Evolutionary conservation across 2,113 vertebrate species (phyloP).

Genomic region (Tragelaphus buxtoni): DNA sequence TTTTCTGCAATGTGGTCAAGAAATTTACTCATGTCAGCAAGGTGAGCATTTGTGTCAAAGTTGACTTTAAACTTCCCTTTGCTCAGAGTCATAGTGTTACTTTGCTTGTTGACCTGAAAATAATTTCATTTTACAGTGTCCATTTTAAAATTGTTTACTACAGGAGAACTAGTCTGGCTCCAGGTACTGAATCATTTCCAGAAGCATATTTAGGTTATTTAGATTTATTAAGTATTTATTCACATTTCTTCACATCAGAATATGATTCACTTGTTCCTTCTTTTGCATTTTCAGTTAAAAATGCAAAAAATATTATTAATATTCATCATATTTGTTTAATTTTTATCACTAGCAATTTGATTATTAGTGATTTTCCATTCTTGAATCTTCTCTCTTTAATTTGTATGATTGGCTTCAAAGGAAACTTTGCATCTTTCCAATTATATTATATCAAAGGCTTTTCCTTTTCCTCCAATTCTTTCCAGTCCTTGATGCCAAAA

Average conservation of each 20-base stretch:
- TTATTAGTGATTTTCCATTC: not conserved
- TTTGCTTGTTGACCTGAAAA: not conserved
- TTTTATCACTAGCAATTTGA: not conserved
- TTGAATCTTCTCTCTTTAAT: not conserved
- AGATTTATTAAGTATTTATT: not conserved
- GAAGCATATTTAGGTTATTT: not conserved
- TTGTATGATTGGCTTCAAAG: not conserved
- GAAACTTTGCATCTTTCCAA: not conserved
- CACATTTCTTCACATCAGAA: not conserved
- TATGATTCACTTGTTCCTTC: not conserved
- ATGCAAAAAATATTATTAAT: not conserved
- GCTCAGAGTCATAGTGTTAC: not conserved
- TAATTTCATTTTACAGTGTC: not conserved
- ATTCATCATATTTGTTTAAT: not conserved
- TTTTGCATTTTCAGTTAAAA: not conserved
- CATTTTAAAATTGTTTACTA: not conserved
- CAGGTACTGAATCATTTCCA: not conserved
- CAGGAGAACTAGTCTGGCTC: not conserved
- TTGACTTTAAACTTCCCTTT: not conserved
- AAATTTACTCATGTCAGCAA: not conserved
- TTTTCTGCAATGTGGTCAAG: not conserved
- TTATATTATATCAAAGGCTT: not conserved
- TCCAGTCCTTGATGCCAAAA: not conserved
- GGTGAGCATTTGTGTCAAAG: not conserved
- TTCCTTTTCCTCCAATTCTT: not conserved